Conservation (phyloP, 2,888 invertebrate species). For the Caenorhabditis sinica region DNA sequence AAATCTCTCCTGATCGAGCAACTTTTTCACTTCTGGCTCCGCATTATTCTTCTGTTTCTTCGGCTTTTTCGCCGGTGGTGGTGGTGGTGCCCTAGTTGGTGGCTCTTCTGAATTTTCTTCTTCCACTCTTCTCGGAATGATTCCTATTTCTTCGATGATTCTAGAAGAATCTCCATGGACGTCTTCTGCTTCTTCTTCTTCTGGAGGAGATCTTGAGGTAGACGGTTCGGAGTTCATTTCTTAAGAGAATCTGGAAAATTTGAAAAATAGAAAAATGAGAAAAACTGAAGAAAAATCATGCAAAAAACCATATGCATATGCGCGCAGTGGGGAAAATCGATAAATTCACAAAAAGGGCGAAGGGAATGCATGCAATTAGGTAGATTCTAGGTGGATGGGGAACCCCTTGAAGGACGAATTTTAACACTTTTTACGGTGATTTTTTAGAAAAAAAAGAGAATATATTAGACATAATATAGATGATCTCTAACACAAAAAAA, state of each 20-base stretch:
- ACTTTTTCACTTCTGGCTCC: conserved; percentile 37
- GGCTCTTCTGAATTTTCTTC: too few species aligned
- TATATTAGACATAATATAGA: background rate
- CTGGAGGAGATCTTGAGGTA: background rate
- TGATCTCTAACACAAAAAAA: background rate
- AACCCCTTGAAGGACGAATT: conserved; percentile 1
- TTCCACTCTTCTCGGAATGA: too few species aligned
- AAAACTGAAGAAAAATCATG: too few species aligned
- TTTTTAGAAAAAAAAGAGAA: background rate
- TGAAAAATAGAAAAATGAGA: too few species aligned
- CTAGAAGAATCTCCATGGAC: too few species aligned
- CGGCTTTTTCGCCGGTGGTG: background rate
- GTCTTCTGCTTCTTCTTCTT: background rate
- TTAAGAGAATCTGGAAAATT: too few species aligned
- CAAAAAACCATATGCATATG: too few species aligned
- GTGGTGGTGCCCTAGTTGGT: too few species aligned
- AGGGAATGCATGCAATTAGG: conserved; percentile 14
- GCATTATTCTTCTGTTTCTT: background rate
- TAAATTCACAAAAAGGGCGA: background rate
- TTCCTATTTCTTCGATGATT: background rate
- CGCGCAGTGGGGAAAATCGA: too few species aligned
- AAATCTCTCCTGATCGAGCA: conserved; percentile 91
- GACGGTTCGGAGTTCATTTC: too few species aligned
- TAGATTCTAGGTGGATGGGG: conserved; percentile 8
- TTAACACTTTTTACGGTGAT: conserved; percentile 8